Evolutionary conservation across 2,797 vertebrate species (phyloP).

Genomic region (Gobionotothen gibberifrons): DNA sequence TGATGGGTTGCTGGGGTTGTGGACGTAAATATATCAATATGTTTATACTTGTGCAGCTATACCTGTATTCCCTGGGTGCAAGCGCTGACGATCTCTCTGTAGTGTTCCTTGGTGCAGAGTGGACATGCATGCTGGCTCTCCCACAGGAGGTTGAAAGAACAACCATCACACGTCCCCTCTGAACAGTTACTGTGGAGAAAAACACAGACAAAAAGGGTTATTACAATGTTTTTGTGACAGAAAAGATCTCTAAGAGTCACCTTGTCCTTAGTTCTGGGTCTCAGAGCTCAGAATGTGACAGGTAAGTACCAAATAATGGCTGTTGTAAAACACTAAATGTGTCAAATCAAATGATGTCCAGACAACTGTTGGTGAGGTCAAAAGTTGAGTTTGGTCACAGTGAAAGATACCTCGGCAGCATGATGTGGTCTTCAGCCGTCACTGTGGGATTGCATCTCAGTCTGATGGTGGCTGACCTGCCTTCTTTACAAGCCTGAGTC

Average conservation of each 20-base stretch:
- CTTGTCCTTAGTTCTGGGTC: constrained; percentile 20
- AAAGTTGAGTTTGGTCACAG: constrained; percentile 18
- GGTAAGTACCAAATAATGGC: neutral
- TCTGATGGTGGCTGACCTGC: constrained; percentile 89
- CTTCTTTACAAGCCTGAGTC: constrained; percentile 90
- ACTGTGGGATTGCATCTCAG: constrained; percentile 88
- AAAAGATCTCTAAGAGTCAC: constrained; percentile 2
- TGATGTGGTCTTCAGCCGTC: constrained; percentile 76
- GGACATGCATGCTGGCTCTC: constrained; percentile 89
- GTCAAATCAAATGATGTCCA: constrained; percentile 1
- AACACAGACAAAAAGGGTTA: constrained; percentile 24
- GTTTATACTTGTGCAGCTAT: constrained; percentile 10
- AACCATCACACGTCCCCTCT: constrained; percentile 95
- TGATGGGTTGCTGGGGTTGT: neutral
- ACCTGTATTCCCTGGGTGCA: constrained; percentile 94
- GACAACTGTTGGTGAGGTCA: neutral
- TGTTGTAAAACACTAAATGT: neutral
- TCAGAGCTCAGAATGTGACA: constrained; percentile 13
- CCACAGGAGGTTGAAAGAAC: constrained; percentile 95
- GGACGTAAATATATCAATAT: neutral
- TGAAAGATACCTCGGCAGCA: constrained; percentile 86
- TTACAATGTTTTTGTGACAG: neutral
- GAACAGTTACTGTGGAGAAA: constrained; percentile 86
- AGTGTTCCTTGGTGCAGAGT: constrained; percentile 89
- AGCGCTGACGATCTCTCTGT: constrained; percentile 89